Evolutionary conservation across 2,113 vertebrate genomes (phyloP), one percentile per base, ranked within the genome.

Genomic region (Calyptommatus sinebrachiatus): DNA sequence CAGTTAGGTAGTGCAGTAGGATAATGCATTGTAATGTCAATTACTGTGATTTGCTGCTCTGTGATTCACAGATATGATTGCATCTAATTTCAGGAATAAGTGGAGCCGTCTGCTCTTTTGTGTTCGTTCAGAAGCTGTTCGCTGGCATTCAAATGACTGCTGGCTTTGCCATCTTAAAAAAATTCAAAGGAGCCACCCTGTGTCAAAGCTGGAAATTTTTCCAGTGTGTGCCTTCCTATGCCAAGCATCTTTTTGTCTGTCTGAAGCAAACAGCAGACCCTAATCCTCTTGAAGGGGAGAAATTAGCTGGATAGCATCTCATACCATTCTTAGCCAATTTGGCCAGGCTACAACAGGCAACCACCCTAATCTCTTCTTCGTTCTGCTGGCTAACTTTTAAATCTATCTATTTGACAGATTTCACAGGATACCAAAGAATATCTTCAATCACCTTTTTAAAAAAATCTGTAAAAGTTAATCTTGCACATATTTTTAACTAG

Each of bases 61-160:
- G 85, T 76, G 87, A 91, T 91, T 90, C 91, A 92, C 89, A 89
- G 93, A 92, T 92, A 93, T 70, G 86, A 93, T 88, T 94, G 90
- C 89, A 84, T 88, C 92, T 92, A 87, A 89, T 92, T 94, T 92
- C 93, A 88, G 91, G 89, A 81, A 84, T 90, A 90, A 93, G 88
- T 89, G 90, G 90, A 88, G 89, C 81, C 1, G 57, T 90, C 90
- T 91, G 91, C 84, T 90, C 89, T 84, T 92, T 93, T 91, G 91
- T 93, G 79, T 88, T 85, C 77, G 84, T 78, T 88, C 88, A 89
- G 91, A 91, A 91, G 86, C 84, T 53, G 77, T 0, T 1, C 76
- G 29, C 77, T 1, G 24, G 89, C 86, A 89, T 88, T 91, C 88
- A 89, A 89, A 88, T 80, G 87, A 73, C 1, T 8, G 78, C 87